Evolutionary conservation across 2,797 vertebrate species (phyloP), one percentile per base, ranked within the genome.

Genomic region (Anguilla marmorata): DNA sequence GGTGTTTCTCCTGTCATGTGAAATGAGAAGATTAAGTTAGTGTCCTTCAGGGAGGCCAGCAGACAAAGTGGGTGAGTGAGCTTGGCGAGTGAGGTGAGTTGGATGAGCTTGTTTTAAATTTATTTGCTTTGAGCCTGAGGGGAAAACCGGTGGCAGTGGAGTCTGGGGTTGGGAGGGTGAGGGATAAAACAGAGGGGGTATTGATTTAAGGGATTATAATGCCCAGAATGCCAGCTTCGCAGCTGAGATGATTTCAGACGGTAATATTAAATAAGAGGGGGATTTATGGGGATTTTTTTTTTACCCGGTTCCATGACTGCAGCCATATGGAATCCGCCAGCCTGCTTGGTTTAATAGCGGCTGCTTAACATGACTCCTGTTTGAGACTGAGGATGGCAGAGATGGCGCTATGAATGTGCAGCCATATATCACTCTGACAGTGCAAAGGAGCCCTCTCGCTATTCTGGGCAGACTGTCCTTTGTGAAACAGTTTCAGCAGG

Each of bases 261-360:
- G 91, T 90, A 88, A 84, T 90, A 90, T 91, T 87, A 83, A 90
- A 92, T 91, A 90, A 91, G 90, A 87, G 50, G 48, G 41, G 91
- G 89, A 86, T 91, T 91, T 90, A 88, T 89, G 86, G 54, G 90
- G 92, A 88, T 74, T 85, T 92, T 90, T 90, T 80, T 80, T 80
- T 16, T 21, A 80, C 76, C 21, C 79, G 8, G 79, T 82, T 82
- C 79, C 79, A 82, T 82, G 79, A 82, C 79, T 50, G 79, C 79
- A 82, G 45, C 9, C 41, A 50, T 50, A 82, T 82, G 79, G 79
- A 82, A 82, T 82, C 79, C 7, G 45, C 24, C 79, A 14, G 19
- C 79, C 79, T 82, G 79, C 45, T 82, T n/a, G 79, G 41, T 82
- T 82, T 82, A 82, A 82, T 50, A 50, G 79, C 79, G 11, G 79